phyloP scores from a whole-genome alignment of 2,113 vertebrate genomes.

The Chaetura pelagica region DNA sequence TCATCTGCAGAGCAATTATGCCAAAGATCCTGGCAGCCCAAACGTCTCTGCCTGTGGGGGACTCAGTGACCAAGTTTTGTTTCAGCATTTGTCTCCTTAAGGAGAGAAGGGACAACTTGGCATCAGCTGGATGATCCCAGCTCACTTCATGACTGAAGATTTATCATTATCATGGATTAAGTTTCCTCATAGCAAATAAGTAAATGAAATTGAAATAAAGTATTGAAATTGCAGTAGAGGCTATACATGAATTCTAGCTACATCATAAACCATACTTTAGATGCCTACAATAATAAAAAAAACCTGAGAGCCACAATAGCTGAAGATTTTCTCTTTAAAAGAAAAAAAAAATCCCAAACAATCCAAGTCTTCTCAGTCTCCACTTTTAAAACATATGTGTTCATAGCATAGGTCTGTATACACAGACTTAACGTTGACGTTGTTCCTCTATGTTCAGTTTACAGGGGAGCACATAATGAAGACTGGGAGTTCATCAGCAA shows the following conservation, averaged over 20 bases:
- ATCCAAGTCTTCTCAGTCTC: not conserved
- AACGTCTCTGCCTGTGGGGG: not conserved
- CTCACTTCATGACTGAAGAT: not conserved
- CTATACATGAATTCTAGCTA: conserved; percentile 6
- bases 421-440: not conserved
- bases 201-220: not conserved
- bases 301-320: not conserved
- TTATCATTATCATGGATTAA: not conserved
- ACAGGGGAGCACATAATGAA: not conserved
- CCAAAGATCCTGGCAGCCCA: not conserved
- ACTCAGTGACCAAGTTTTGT: not conserved
- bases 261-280: not conserved
- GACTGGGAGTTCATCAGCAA: not conserved
- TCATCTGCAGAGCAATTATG: not conserved
- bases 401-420: not conserved
- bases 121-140: not conserved
- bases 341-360: not conserved
- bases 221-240: conserved; percentile 5
- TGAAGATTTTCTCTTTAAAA: not conserved
- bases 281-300: conserved; percentile 1
- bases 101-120: not conserved
- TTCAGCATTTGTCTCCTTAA: not conserved
- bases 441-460: not conserved
- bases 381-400: not conserved
- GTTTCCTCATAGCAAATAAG: not conserved